These are phyloP conservation scores for Gastrophysa polygoni DNA, from an alignment of 2,888 invertebrate genomes.

Conservation along the genomic window DNA sequence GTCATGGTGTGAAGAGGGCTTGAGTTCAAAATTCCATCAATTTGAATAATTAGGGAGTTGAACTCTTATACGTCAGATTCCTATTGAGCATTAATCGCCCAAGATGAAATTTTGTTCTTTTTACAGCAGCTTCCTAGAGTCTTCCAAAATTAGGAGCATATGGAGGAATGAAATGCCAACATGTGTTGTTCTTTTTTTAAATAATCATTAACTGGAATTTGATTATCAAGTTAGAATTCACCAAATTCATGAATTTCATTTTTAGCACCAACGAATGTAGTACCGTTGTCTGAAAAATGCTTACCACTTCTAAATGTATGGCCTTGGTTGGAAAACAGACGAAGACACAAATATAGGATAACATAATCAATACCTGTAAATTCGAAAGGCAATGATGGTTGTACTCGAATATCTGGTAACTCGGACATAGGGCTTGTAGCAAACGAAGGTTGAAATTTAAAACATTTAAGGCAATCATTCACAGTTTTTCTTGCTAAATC, in stretches of 20 bases:
- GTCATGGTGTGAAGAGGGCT: conserved; percentile 20
- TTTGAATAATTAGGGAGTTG: no score
- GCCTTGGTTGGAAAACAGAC: no score
- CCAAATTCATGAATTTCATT: conserved; percentile 7
- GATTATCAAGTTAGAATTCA: not conserved
- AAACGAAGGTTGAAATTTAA: conserved; percentile 19
- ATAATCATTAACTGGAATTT: not conserved
- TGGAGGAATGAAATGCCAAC: conserved; percentile 34
- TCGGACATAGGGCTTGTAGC: conserved; percentile 7
- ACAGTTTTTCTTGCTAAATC: conserved; percentile 18
- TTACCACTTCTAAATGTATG: conserved; percentile 9
- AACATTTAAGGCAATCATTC: conserved; percentile 20
- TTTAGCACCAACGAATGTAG: no score
- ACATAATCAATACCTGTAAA: conserved; percentile 22
- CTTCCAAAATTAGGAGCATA: conserved; percentile 35
- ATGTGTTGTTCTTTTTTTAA: conserved; percentile 8
- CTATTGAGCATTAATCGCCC: conserved; percentile 20
- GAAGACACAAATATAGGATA: conserved; percentile 9
- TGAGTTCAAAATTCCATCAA: conserved; percentile 22
- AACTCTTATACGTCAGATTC: conserved; percentile 19
- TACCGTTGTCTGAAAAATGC: no score
- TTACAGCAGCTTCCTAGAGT: conserved; percentile 34
- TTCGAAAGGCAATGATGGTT: conserved; percentile 20
- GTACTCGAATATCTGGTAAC: conserved; percentile 11
- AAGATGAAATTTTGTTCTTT: conserved; percentile 31